Evolutionary conservation across 2,888 invertebrate species (phyloP), one percentile per base, ranked within the genome.

Genomic region (Leucophenga maculata): DNA sequence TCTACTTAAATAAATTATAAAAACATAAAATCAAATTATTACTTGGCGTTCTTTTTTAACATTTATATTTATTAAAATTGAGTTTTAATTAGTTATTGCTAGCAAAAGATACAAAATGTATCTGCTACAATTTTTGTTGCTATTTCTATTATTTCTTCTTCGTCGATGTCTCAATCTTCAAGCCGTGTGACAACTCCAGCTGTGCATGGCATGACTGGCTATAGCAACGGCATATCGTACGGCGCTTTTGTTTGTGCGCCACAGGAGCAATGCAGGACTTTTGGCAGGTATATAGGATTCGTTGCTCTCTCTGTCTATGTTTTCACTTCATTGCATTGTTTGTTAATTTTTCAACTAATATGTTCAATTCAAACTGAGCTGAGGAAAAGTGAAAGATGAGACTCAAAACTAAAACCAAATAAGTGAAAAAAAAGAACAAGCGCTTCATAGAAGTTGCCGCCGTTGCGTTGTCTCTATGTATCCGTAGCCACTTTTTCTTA

Each of bases 181-280:
- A 81, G 83, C 79, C 79, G 85, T 85, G 86, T 86, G 86, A 86
- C 86, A 86, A 85, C 85, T 86, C 86, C 87, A 87, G 87, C 87
- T 87, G 86, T 80, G 84, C 72, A 60, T 73, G 73, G 74, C 69
- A 75, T 69, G 70, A 52, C 69, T 69, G 70, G 46, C 69, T 70
- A 72, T 11, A 31, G 64, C 32, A 54, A 69, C 18, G 46, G 48
- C 65, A 22, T 52, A 48, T 48, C 54, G 54, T 9, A 39, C 54
- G 14, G 59, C 67, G 59, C 67, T 59, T 66, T 67, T 59, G 59
- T 67, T 22, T 31, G 50, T 70, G 76, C 83, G 75, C 81, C 77
- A 77, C 84, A 81, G 84, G 84, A 81, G 74, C 69, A 39, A 39
- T 39, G 11, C 31, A 52, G 52, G 39, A 65, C 31, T 32, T 59